Evolutionary conservation across 1,140 invertebrate species (phyloP), one percentile per base, ranked within the genome.

Genomic region (Rhopalosiphum maidis): DNA sequence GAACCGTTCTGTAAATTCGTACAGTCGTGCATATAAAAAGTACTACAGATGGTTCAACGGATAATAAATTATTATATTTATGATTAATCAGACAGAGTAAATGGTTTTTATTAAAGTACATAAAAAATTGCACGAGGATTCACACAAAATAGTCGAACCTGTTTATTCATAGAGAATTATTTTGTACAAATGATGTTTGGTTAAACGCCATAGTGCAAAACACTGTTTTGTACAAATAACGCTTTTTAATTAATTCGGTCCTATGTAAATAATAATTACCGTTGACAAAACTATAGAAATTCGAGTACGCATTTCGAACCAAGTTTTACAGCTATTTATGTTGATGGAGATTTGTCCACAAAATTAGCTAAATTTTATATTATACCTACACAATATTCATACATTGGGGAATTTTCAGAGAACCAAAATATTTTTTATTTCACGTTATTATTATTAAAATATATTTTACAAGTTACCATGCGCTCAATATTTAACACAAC

Each of bases 221-320:
- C 37, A 25, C 23, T 85, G 83, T 43, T 43, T 30, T 9, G 22
- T 4, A 85, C 41, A 85, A 85, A 85, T 85, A 85, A 41, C 83
- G 83, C 21, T 23, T 85, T 83, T 83, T 85, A 85, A 85, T 85
- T 85, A 85, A 85, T 85, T 83, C 82, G 22, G 82, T 85, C 83
- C 37, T 5, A 43, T 25, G 83, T 37, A 85, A 85, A 85, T 85
- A 41, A 41, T 85, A 85, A 85, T 85, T 85, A 43, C 41, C 22
- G 83, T 25, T 43, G 83, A 41, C 35, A 41, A 85, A 85, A 85
- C 37, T 83, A 83, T 85, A 25, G 21, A 85, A 43, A 85, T 85
- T 85, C 2, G 37, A 8, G 22, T 85, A 41, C 3, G 23, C 22
- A 41, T 85, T 85, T 85, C 23, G 83, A 41, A 85, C 37, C 2